These are phyloP conservation scores for Tragelaphus scriptus DNA, from an alignment of 2,113 vertebrate species.

Conservation along the genomic window DNA sequence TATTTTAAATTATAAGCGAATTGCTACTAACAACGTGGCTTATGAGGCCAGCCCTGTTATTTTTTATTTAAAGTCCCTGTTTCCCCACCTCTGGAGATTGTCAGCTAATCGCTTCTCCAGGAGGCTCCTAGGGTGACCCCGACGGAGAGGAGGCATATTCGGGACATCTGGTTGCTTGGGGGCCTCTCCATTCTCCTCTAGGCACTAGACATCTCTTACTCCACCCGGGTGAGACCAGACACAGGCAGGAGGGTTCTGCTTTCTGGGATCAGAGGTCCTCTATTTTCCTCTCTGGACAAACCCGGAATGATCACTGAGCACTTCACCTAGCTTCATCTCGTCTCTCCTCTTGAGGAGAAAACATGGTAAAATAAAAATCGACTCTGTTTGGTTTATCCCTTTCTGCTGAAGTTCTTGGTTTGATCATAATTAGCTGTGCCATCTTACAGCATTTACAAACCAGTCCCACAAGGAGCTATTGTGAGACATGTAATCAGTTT, in stretches of 20 bases:
- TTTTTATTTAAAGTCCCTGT: not conserved
- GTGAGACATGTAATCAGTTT: not conserved
- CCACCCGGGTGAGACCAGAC: too few species aligned
- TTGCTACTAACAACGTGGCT: not conserved
- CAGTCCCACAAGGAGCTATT: not conserved
- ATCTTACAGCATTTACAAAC: not conserved
- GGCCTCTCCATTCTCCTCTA: not conserved
- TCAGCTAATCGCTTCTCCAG: not conserved
- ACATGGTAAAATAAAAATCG: not conserved
- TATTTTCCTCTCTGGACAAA: too few species aligned
- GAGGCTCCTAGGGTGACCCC: not conserved
- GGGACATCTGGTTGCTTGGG: not conserved
- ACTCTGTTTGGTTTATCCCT: not conserved
- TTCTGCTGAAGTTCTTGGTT: not conserved
- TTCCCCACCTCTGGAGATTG: not conserved
- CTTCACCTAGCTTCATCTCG: too few species aligned
- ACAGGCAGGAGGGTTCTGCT: too few species aligned
- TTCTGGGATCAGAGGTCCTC: too few species aligned
- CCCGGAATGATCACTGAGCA: too few species aligned
- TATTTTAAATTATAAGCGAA: not conserved
- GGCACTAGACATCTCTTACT: too few species aligned
- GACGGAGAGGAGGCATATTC: not conserved
- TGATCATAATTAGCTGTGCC: not conserved
- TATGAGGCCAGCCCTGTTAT: accelerated
- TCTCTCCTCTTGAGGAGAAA: not conserved